A percentile compares a stretch with the other conserved stretches of the same genome.
phyloP scores from a whole-genome alignment of 2,888 invertebrate genomes.

The Anodontia alba region DNA sequence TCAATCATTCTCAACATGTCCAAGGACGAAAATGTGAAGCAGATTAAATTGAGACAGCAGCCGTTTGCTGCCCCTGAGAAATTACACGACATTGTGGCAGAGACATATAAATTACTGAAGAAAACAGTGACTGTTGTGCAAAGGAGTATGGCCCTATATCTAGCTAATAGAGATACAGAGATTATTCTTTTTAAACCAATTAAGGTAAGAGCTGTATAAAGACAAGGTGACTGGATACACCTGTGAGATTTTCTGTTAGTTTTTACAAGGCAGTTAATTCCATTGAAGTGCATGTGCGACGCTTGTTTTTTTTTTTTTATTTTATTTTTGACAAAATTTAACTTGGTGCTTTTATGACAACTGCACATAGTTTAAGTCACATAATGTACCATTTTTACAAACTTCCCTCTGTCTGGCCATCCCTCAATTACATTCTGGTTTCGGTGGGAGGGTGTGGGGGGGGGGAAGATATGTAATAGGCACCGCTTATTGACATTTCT shows the following conservation, averaged over 20 bases:
- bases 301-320: neutral
- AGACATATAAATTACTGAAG: conserved; percentile 92
- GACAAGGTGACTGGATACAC: no score
- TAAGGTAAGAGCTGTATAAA: conserved; percentile 89
- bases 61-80: conserved; percentile 90
- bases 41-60: conserved; percentile 86
- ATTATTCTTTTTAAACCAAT: conserved; percentile 98
- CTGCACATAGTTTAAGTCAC: no score
- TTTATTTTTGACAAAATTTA: neutral
- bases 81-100: conserved; percentile 90
- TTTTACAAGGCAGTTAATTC: no score
- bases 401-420: no score
- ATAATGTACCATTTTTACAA: no score
- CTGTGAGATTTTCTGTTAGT: no score
- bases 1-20: conserved; percentile 82
- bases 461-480: no score
- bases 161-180: conserved; percentile 98
- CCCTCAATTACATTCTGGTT: no score
- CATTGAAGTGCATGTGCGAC: neutral
- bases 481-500: no score
- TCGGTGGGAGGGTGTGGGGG: no score
- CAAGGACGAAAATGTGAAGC: conserved; percentile 75
- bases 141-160: conserved; percentile 96
- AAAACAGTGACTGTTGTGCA: conserved; percentile 92
- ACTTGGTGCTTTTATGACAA: no score